phyloP scores from a whole-genome alignment of 2,113 vertebrate species.

The Pampusana beccarii region DNA sequence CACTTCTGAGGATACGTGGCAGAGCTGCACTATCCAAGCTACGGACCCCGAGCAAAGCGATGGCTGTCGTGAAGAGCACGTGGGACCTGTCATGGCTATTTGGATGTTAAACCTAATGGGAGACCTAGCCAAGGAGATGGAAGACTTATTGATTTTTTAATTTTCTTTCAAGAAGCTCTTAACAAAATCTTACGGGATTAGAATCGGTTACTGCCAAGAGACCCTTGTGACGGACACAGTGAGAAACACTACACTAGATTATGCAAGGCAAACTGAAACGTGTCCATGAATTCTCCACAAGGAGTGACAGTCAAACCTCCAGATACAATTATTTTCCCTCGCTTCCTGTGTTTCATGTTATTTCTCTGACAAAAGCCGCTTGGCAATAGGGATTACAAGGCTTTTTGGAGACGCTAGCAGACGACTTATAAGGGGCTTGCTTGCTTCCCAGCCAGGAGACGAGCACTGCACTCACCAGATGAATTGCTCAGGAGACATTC shows the following conservation, averaged over 20 bases:
- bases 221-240: background rate
- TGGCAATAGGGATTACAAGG: constrained; percentile 30
- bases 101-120: background rate
- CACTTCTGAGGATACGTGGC: rapidly evolving
- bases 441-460: background rate
- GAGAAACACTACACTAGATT: background rate
- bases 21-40: background rate
- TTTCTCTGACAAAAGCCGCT: constrained; percentile 17
- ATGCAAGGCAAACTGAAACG: background rate
- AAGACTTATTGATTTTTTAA: background rate
- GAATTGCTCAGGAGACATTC: background rate
- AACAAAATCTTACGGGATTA: constrained; percentile 14
- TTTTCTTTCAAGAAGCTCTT: background rate
- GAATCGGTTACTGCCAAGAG: constrained; percentile 35
- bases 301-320: background rate
- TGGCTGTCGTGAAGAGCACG: rapidly evolving
- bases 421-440: background rate
- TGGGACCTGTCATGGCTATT: rapidly evolving
- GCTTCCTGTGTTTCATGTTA: constrained; percentile 5
- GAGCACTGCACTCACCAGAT: background rate
- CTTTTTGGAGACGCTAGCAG: constrained; percentile 8
- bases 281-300: background rate
- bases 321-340: constrained; percentile 2
- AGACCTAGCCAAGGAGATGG: background rate
- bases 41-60: rapidly evolving